Evolutionary conservation across 2,888 invertebrate species (phyloP).

Genomic region (Diaperis boleti): DNA sequence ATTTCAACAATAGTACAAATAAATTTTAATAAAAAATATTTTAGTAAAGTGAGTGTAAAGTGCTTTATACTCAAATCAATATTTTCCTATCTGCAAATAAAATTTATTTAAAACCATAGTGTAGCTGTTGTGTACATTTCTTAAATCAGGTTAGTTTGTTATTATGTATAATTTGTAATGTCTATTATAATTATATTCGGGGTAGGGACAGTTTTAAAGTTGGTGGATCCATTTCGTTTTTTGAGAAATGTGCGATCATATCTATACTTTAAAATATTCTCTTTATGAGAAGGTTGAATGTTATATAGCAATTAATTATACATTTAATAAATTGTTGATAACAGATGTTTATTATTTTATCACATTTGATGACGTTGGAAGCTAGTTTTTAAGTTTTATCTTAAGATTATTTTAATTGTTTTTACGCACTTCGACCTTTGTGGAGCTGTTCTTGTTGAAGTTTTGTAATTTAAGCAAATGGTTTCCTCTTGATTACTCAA

Average conservation of each 20-base stretch:
- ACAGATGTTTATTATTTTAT: slow-evolving; percentile 7
- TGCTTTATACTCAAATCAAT: slow-evolving; percentile 19
- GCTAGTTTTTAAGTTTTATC: background rate
- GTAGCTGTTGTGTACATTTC: slow-evolving; percentile 9
- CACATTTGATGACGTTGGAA: background rate
- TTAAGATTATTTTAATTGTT: background rate
- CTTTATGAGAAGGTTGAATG: slow-evolving; percentile 15
- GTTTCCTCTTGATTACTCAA: no score
- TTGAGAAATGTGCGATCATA: slow-evolving; percentile 25
- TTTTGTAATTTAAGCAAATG: no score
- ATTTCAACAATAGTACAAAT: slow-evolving; percentile 39
- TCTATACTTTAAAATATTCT: slow-evolving; percentile 27
- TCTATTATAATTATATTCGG: slow-evolving; percentile 2
- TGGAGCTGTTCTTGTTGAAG: no score
- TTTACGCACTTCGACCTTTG: background rate
- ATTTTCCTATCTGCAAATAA: slow-evolving; percentile 24
- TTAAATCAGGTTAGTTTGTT: slow-evolving; percentile 27
- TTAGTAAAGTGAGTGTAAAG: slow-evolving; percentile 17
- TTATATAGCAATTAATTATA: slow-evolving; percentile 31
- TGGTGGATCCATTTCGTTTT: slow-evolving; percentile 27
- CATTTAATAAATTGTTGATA: slow-evolving; percentile 36
- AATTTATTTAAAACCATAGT: slow-evolving; percentile 13
- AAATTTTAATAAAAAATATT: slow-evolving; percentile 32
- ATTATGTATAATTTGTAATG: slow-evolving; percentile 20
- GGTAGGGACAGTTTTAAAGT: slow-evolving; percentile 27